Percentiles rank a stretch among this genome's conserved stretches.
Evolutionary conservation across 2,113 vertebrate species (phyloP).

Genomic region (Salvelinus alpinus): DNA sequence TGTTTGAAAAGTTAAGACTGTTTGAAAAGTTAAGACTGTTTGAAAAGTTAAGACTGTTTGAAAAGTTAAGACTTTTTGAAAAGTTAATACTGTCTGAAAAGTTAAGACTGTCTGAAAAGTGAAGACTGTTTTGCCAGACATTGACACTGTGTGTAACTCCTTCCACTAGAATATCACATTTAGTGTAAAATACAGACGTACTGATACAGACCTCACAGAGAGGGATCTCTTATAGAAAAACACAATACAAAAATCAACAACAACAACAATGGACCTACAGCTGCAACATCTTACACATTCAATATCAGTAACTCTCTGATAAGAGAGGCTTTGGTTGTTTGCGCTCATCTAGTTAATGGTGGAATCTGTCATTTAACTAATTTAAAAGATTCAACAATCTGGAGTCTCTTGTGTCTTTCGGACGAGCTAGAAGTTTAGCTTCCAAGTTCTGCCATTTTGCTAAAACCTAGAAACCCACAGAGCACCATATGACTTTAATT

Average conservation of each 20-base stretch:
- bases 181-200: constrained; percentile 50
- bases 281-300: constrained; percentile 51
- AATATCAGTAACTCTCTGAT: constrained; percentile 39
- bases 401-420: constrained; percentile 3
- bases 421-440: neutral
- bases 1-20: no score
- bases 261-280: constrained; percentile 33
- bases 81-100: no score
- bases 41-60: no score
- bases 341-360: neutral
- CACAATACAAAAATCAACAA: constrained; percentile 16
- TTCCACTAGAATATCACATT: constrained; percentile 61
- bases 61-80: neutral
- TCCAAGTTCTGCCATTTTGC: neutral
- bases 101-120: neutral
- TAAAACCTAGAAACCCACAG: neutral
- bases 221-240: constrained; percentile 11
- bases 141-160: constrained; percentile 29
- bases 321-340: constrained; percentile 44
- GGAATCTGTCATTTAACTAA: constrained; percentile 42
- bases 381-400: constrained; percentile 29
- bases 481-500: constrained; percentile 21
- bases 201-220: neutral
- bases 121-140: constrained; percentile 29
- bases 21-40: neutral